Evolutionary conservation across 1,140 invertebrate genomes (phyloP), one percentile per base, ranked within the genome.

Genomic region (Acromyrmex heyeri): DNA sequence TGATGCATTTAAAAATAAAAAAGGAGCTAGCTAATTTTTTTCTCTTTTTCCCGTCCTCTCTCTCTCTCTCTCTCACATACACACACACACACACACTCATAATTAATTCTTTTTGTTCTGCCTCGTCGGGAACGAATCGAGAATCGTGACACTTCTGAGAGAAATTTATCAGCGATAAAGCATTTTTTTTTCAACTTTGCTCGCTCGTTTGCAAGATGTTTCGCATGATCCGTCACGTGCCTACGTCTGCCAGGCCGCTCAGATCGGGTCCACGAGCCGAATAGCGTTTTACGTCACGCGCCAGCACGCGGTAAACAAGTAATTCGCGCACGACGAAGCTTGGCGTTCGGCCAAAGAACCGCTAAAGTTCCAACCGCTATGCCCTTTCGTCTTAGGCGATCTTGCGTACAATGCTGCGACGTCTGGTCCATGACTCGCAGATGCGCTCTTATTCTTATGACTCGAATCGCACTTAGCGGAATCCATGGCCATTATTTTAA

Each of bases 221-320:
- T 59, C 77, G 73, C 76, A 73, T 86, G 82, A 78, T 57, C 87
- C 72, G 87, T 87, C 91, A 90, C 89, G 89, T 90, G 90, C 87
- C 61, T 76, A n/a, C 57, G 27, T 50, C 21, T 30, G 27, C 24
- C 44, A 50, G 61, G 44, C 44, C 10, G 44, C 72, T 77, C 61
- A 34, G 61, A 86, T 86, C 87, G 65, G 72, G n/a, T 88, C 77
- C 85, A 75, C 72, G 65, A 90, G 77, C 72, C 85, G 85, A 64
- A 92, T 90, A 88, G 76, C 76, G 62, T 73, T 91, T 92, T 91
- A 91, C 90, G 90, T 93, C 91, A 92, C 70, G 55, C 76, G 57
- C 27, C 62, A 90, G 82, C 88, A 90, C 86, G 87, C 86, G 87
- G 90, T 92, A 93, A 94, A 94, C 92, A 93, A 93, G 88, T 86